Conservation (phyloP, 2,113 vertebrate species). For the Toxotes jaculatrix region DNA sequence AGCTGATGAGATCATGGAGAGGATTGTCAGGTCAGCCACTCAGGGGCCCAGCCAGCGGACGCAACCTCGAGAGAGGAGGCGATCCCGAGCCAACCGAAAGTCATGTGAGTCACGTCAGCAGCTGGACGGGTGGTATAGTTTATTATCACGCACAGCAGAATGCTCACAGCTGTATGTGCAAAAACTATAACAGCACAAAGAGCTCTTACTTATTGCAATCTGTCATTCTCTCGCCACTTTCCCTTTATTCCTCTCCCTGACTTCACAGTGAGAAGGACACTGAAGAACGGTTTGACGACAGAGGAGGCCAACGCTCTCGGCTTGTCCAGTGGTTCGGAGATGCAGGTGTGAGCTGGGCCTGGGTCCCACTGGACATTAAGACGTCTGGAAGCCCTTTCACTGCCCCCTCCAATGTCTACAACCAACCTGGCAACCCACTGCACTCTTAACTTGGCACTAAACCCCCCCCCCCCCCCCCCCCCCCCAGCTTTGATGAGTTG, state of each 20-base stretch:
- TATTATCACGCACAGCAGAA: background rate
- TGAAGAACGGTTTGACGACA: conserved; percentile 93
- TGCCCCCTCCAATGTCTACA: conserved; percentile 70
- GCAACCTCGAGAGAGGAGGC: conserved; percentile 92
- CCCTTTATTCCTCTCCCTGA: conserved; percentile 1
- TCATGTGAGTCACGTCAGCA: conserved; percentile 87
- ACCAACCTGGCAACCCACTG: conserved; percentile 29
- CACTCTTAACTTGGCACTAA: conserved; percentile 31
- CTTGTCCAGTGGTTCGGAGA: conserved; percentile 91
- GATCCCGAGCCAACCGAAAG: conserved; percentile 95
- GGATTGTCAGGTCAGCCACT: conserved; percentile 96
- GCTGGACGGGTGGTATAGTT: background rate
- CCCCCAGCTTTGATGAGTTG: conserved; percentile 60
- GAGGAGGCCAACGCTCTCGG: conserved; percentile 96
- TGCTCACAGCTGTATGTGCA: background rate
- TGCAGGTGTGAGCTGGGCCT: conserved; percentile 90
- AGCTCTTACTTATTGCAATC: background rate
- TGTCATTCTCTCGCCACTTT: background rate
- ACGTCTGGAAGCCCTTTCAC: conserved; percentile 63
- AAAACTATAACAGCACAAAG: background rate
- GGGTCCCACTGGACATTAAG: conserved; percentile 53
- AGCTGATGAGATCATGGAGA: conserved; percentile 98
- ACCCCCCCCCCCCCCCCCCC: background rate
- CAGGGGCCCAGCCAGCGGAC: conserved; percentile 93
- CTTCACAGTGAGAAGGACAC: conserved; percentile 92